Evolutionary conservation across 2,113 vertebrate species (phyloP).

Genomic region (Globicephala melas): DNA sequence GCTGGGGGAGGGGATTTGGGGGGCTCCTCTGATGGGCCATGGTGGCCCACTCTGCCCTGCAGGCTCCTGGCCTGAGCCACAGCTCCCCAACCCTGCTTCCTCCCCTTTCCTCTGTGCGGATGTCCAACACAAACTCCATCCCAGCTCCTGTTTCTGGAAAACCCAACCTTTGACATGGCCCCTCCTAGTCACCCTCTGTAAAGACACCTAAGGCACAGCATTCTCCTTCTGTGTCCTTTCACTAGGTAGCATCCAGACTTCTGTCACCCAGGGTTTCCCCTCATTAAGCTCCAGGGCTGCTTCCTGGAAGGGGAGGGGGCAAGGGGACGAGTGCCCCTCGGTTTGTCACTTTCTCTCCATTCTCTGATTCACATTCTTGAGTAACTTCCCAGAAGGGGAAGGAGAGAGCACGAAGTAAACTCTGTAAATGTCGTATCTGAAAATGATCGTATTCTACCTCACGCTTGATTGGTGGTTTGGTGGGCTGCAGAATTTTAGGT

Average conservation of each 20-base stretch:
- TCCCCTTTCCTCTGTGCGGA: background rate
- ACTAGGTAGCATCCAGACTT: rapidly evolving
- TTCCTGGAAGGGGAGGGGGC: background rate
- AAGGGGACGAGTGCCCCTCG: background rate
- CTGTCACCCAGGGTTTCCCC: background rate
- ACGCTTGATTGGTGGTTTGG: background rate
- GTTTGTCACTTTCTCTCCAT: too few relatives aligned
- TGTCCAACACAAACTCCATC: background rate
- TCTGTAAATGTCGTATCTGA: rapidly evolving
- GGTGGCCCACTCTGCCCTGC: background rate
- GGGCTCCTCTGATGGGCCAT: background rate
- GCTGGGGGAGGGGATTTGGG: background rate
- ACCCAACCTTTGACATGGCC: background rate
- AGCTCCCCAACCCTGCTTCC: background rate
- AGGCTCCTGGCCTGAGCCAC: background rate
- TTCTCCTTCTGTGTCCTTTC: background rate
- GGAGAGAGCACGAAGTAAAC: background rate
- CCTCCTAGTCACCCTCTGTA: background rate
- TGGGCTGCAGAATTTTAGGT: background rate
- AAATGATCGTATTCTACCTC: too few relatives aligned
- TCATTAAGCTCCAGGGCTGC: background rate
- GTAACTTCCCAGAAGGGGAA: background rate
- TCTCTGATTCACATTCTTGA: background rate
- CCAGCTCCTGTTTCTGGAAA: background rate
- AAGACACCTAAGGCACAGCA: background rate